Percentiles rank a stretch among this genome's conserved stretches.
phyloP scores from a whole-genome alignment of 2,797 vertebrate genomes.

The Xerus rutilus region DNA sequence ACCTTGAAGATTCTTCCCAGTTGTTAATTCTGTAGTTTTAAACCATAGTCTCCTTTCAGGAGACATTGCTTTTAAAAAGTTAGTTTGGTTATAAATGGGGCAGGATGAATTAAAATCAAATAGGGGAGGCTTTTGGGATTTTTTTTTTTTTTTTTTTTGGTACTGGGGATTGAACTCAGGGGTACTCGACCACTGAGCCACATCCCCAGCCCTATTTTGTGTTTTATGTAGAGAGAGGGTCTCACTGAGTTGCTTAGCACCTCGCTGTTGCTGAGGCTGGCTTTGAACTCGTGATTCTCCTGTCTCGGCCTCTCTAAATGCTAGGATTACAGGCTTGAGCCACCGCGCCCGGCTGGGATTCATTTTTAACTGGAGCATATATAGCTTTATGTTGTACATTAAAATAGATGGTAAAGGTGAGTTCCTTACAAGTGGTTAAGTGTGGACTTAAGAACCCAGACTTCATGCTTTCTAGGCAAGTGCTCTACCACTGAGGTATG shows the following conservation, averaged over 20 bases:
- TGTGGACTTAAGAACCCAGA: not conserved
- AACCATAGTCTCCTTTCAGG: not conserved
- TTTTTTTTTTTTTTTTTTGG: too few species aligned
- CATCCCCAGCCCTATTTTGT: too few species aligned
- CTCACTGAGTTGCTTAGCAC: too few species aligned
- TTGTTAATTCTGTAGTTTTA: conserved; percentile 55
- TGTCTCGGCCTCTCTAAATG: too few species aligned
- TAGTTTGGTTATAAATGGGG: not conserved
- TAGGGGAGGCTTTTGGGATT: not conserved
- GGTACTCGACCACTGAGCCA: too few species aligned
- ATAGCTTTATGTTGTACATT: not conserved
- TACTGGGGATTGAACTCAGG: too few species aligned
- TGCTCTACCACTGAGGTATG: not conserved
- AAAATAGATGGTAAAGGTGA: not conserved
- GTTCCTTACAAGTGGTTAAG: not conserved
- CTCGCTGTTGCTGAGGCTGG: too few species aligned
- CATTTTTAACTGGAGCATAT: not conserved
- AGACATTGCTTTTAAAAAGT: conserved; percentile 9
- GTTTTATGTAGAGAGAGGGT: too few species aligned
- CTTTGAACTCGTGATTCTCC: too few species aligned
- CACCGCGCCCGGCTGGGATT: too few species aligned
- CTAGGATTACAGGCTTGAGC: too few species aligned
- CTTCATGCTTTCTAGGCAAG: not conserved
- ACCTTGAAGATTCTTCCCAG: conserved; percentile 2
- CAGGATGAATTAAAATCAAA: not conserved